Conservation (phyloP, 2,113 vertebrate species). For the Melanerpes aurifrons region DNA sequence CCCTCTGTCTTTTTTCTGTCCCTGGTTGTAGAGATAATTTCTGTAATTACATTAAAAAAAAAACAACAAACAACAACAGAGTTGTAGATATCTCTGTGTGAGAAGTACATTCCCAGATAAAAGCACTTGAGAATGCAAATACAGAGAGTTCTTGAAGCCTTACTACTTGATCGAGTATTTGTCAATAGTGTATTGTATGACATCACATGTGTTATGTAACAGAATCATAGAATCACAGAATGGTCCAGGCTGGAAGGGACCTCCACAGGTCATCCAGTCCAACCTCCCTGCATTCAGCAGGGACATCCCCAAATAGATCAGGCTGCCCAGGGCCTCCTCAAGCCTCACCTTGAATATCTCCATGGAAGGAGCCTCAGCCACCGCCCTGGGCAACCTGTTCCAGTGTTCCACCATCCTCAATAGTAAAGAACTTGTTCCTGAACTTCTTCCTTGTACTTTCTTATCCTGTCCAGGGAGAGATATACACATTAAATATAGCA, state of each 20-base stretch:
- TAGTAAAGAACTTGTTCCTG: too few relatives aligned
- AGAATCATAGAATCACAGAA: too few relatives aligned
- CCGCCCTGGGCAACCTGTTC: too few relatives aligned
- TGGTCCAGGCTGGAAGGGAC: too few relatives aligned
- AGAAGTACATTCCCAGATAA: background rate
- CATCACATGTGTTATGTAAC: background rate
- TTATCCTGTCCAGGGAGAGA: background rate
- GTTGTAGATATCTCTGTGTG: background rate
- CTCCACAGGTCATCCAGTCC: too few relatives aligned
- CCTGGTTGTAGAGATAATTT: background rate
- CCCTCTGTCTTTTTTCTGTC: accelerated
- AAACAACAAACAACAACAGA: background rate
- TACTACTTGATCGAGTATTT: background rate
- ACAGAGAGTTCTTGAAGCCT: background rate
- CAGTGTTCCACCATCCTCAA: too few relatives aligned
- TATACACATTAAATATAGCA: background rate
- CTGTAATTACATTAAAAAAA: background rate
- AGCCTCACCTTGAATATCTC: too few relatives aligned
- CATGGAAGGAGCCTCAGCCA: too few relatives aligned
- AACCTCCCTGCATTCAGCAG: too few relatives aligned
- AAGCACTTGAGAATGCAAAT: background rate
- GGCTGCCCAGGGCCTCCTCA: too few relatives aligned
- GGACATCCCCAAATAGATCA: too few relatives aligned
- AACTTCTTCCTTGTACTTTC: background rate
- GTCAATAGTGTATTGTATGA: background rate